Conservation (phyloP, 2,888 invertebrate species). For the Brachyptera risi region DNA sequence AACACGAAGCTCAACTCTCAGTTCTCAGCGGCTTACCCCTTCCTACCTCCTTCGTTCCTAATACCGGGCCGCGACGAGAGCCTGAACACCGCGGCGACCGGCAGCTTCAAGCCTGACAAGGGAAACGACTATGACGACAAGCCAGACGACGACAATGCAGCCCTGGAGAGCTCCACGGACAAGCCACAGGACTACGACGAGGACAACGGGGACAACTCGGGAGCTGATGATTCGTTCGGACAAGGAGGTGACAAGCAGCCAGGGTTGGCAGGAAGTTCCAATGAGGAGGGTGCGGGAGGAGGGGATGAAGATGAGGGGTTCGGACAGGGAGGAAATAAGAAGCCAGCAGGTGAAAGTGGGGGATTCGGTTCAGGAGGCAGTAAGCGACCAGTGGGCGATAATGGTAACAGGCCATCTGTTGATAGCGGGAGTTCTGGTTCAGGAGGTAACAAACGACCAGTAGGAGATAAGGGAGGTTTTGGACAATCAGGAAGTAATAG, state of each 20-base stretch:
- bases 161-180: not conserved
- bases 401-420: constrained; percentile 1
- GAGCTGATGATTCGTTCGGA: not conserved
- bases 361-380: constrained; percentile 28
- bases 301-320: constrained; percentile 3
- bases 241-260: not conserved
- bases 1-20: constrained; percentile 55
- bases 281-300: not conserved
- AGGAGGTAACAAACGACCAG: constrained; percentile 1
- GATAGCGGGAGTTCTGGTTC: not conserved
- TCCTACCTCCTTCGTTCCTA: constrained; percentile 50
- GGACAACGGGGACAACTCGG: no score
- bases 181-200: constrained; percentile 24
- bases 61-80: constrained; percentile 43
- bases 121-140: not conserved
- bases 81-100: constrained; percentile 34
- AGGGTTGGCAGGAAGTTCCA: not conserved
- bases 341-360: no score
- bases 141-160: constrained; percentile 23
- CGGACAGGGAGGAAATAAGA: constrained; percentile 2
- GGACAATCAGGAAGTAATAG: not conserved
- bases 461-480: not conserved
- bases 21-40: constrained; percentile 43
- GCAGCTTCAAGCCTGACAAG: constrained; percentile 15
- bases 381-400: not conserved